phyloP scores from a whole-genome alignment of 2,113 vertebrate genomes.

The Vimba vimba region DNA sequence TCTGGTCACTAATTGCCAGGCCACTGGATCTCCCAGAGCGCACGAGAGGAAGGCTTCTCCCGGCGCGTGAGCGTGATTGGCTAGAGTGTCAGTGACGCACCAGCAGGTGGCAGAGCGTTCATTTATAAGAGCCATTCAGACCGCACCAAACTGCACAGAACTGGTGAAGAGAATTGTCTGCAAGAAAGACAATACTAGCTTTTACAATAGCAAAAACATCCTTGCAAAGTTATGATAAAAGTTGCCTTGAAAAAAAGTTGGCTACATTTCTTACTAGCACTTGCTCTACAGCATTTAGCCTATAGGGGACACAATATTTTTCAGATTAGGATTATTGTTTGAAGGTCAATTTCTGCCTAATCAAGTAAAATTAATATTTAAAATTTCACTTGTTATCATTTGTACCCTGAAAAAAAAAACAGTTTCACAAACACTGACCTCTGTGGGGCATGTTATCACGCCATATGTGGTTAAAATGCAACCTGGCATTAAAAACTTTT shows the following conservation, averaged over 20 bases:
- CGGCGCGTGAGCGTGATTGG: slow-evolving; percentile 66
- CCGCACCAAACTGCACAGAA: neutral
- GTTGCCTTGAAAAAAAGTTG: neutral
- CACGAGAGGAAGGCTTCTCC: slow-evolving; percentile 54
- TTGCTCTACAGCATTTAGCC: neutral
- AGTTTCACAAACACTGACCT: neutral
- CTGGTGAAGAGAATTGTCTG: neutral
- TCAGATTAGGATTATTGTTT: too few relatives aligned
- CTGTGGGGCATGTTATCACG: neutral
- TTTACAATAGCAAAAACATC: neutral
- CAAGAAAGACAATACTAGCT: neutral
- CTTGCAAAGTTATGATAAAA: neutral
- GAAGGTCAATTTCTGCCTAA: too few relatives aligned
- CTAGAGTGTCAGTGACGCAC: slow-evolving; percentile 67
- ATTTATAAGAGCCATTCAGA: slow-evolving; percentile 1
- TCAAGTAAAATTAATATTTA: too few relatives aligned
- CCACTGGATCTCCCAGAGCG: slow-evolving; percentile 69
- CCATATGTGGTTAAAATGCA: neutral
- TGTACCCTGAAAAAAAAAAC: too few relatives aligned
- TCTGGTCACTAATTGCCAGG: slow-evolving; percentile 55
- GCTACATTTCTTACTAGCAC: neutral
- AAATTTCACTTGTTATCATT: too few relatives aligned
- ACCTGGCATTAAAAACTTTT: neutral
- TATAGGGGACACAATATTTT: too few relatives aligned
- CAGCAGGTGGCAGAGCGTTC: slow-evolving; percentile 75